These are phyloP conservation scores for Haliaeetus leucogaster DNA, from an alignment of 2,113 vertebrate species.

Conservation along the genomic window DNA sequence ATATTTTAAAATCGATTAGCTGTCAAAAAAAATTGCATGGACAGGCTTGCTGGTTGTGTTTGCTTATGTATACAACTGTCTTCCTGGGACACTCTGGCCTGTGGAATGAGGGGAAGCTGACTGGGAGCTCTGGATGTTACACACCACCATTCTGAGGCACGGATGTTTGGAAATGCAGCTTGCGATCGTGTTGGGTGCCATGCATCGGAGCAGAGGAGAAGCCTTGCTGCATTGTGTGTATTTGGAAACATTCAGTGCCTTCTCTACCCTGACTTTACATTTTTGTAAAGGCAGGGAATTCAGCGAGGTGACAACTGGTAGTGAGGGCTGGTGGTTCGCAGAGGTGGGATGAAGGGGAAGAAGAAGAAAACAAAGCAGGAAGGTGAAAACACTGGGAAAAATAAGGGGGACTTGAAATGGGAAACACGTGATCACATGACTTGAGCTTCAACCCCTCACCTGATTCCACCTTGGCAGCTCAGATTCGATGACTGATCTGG, in stretches of 20 bases:
- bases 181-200: fast-evolving
- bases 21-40: not conserved
- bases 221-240: not conserved
- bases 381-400: not conserved
- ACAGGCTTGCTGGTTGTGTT: not conserved
- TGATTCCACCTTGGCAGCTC: not conserved
- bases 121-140: not conserved
- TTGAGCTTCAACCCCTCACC: not conserved
- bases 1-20: not conserved
- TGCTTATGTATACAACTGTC: too few species aligned
- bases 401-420: not conserved
- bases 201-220: not conserved
- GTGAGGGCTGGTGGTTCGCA: not conserved
- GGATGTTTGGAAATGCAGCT: fast-evolving
- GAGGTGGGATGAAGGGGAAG: not conserved
- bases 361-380: not conserved
- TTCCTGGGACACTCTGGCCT: too few species aligned
- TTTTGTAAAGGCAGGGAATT: not conserved
- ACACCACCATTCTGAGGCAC: fast-evolving
- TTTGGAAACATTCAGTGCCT: fast-evolving
- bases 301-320: not conserved
- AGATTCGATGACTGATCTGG: not conserved
- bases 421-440: not conserved
- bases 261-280: not conserved
- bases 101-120: not conserved